Conservation (phyloP, 2,113 vertebrate genomes). For the Tragelaphus buxtoni region DNA sequence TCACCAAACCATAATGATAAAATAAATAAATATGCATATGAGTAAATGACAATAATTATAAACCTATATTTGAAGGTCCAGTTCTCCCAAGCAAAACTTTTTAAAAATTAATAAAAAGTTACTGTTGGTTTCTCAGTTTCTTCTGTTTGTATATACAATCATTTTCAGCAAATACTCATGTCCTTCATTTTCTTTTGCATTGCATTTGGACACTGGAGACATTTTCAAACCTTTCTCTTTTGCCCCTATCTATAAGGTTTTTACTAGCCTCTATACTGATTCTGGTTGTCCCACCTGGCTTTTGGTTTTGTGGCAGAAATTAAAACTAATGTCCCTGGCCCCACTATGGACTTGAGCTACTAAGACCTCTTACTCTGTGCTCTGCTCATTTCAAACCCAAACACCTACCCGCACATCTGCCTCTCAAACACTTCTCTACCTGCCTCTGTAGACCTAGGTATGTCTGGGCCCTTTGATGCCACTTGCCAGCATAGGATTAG, state of each 20-base stretch:
- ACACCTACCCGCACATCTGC: background rate
- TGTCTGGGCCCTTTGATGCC: background rate
- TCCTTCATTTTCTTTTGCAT: background rate
- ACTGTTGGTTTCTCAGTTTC: background rate
- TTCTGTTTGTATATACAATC: background rate
- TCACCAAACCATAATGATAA: background rate
- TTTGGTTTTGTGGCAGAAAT: background rate
- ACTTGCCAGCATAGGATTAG: background rate
- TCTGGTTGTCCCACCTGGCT: background rate
- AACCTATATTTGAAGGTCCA: background rate
- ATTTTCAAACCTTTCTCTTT: background rate
- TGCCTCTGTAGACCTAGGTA: background rate
- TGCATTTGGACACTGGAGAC: background rate
- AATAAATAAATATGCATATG: background rate
- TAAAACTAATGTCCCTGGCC: background rate
- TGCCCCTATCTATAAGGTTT: background rate
- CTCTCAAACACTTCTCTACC: background rate
- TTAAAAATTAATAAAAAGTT: background rate
- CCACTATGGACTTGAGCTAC: background rate
- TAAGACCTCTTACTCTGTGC: background rate
- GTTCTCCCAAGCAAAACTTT: background rate
- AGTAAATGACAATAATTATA: background rate
- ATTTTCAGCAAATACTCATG: background rate
- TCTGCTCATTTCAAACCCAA: background rate
- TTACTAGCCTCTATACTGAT: background rate